Evolutionary conservation across 1,140 invertebrate genomes (phyloP).

Genomic region (Drosophila funebris): DNA sequence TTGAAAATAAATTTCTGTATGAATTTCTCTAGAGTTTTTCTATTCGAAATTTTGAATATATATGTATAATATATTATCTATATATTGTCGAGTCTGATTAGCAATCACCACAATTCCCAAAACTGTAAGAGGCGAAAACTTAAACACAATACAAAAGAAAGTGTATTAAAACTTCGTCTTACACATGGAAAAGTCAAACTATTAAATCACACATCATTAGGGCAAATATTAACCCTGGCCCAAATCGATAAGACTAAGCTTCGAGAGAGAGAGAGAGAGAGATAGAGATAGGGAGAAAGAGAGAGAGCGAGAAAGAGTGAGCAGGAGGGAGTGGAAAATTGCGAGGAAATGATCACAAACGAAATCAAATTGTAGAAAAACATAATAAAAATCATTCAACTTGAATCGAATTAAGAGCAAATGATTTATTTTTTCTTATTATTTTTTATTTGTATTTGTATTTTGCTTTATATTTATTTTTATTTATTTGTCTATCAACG

Average conservation of each 20-base stretch:
- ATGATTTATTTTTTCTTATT: constrained; percentile 67
- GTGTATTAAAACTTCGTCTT: not conserved
- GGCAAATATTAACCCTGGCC: constrained; percentile 15
- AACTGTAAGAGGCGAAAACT: too few species aligned
- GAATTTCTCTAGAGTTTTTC: too few species aligned
- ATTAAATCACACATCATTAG: constrained; percentile 24
- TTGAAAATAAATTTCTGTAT: too few species aligned
- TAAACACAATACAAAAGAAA: too few species aligned
- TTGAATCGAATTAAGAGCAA: constrained; percentile 71
- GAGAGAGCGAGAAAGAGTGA: not conserved
- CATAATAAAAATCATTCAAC: constrained; percentile 42
- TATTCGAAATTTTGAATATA: too few species aligned
- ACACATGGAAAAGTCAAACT: not conserved
- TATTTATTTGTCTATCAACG: constrained; percentile 9
- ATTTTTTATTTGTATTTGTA: too few species aligned
- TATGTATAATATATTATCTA: too few species aligned
- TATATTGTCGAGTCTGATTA: too few species aligned
- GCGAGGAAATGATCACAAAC: constrained; percentile 41
- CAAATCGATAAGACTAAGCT: constrained; percentile 28
- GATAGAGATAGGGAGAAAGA: not conserved
- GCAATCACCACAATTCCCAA: too few species aligned
- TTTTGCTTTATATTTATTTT: not conserved
- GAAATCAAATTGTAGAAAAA: constrained; percentile 59
- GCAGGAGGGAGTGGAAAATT: constrained; percentile 28
- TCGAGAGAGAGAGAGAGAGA: not conserved